These are phyloP conservation scores for Neoascia interrupta DNA, from an alignment of 2,888 invertebrate genomes.

Conservation along the genomic window DNA sequence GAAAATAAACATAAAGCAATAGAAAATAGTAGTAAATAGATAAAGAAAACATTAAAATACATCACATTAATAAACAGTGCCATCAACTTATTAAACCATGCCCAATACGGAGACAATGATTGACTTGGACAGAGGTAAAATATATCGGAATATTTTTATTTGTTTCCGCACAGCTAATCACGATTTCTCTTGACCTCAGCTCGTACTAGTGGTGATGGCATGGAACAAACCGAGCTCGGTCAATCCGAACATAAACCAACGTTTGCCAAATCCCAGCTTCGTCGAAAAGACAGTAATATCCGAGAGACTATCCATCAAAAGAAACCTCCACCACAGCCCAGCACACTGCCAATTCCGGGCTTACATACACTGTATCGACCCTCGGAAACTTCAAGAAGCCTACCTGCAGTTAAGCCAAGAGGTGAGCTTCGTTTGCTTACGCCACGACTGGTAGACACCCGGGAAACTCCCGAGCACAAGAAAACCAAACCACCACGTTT, in stretches of 20 bases:
- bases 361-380: slow-evolving; percentile 75
- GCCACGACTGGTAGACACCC: slow-evolving; percentile 82
- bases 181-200: slow-evolving; percentile 44
- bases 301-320: slow-evolving; percentile 72
- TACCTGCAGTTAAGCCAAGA: slow-evolving; percentile 81
- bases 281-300: slow-evolving; percentile 73
- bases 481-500: slow-evolving; percentile 86
- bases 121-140: slow-evolving; percentile 42
- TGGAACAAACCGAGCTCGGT: slow-evolving; percentile 82
- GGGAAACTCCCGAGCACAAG: slow-evolving; percentile 73
- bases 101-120: slow-evolving; percentile 8
- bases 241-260: slow-evolving; percentile 75
- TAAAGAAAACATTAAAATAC: background rate
- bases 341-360: slow-evolving; percentile 72
- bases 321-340: slow-evolving; percentile 59
- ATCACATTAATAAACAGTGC: background rate
- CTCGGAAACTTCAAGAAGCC: slow-evolving; percentile 73
- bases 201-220: slow-evolving; percentile 89
- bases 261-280: slow-evolving; percentile 69
- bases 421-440: slow-evolving; percentile 83
- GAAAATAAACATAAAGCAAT: background rate
- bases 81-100: slow-evolving; percentile 15
- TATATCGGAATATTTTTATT: background rate
- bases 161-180: background rate
- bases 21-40: background rate